A percentile compares a stretch with the other conserved stretches of the same genome.
Conservation (phyloP, 2,113 vertebrate genomes). For the Microtus ochrogaster region DNA sequence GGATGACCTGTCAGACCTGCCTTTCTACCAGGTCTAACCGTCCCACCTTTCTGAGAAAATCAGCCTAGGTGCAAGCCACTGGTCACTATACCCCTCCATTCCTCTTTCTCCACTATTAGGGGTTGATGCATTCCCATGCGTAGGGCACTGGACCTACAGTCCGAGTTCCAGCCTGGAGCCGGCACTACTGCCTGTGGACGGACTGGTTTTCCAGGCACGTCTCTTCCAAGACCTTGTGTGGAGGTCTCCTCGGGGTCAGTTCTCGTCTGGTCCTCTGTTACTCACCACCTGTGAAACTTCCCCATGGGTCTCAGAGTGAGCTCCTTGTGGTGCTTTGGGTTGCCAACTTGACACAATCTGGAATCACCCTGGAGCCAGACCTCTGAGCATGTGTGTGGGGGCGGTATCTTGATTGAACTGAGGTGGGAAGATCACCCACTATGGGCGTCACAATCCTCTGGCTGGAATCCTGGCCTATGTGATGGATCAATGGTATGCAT, state of each 20-base stretch:
- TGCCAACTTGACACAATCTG: neutral
- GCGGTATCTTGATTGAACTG: neutral
- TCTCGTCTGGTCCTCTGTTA: neutral
- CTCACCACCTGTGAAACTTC: accelerated
- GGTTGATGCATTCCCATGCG: neutral
- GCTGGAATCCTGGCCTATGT: neutral
- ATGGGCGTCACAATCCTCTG: neutral
- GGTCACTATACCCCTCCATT: neutral
- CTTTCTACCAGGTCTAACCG: neutral
- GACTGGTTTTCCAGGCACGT: neutral
- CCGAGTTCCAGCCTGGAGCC: neutral
- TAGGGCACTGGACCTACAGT: neutral
- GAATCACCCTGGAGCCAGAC: neutral
- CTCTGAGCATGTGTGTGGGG: neutral
- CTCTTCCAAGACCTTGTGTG: neutral
- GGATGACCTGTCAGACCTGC: neutral
- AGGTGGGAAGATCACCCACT: neutral
- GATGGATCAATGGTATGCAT: neutral
- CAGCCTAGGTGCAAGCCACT: accelerated
- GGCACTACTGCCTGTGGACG: neutral
- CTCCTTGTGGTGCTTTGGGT: neutral
- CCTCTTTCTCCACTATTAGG: accelerated
- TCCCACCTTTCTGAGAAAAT: neutral
- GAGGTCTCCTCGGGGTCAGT: neutral
- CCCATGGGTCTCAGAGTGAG: neutral